Evolutionary conservation across 2,797 vertebrate genomes (phyloP), one percentile per base, ranked within the genome.

Genomic region (Harpagifer antarcticus): DNA sequence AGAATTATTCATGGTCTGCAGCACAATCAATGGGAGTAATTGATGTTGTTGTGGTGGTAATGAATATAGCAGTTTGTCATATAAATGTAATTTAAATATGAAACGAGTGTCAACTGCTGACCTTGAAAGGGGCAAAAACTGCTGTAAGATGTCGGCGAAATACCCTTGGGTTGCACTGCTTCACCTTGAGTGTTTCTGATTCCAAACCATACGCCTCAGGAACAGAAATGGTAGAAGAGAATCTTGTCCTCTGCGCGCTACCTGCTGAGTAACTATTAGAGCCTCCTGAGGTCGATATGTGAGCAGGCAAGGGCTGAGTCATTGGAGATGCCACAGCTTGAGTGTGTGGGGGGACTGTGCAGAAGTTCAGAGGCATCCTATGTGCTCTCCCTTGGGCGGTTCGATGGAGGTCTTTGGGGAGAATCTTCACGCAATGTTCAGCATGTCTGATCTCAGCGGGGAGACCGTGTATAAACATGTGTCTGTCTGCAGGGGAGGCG

Each of bases 391-490:
- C 57, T 45, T 62, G 45, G 79, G 83, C 50, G 55, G 66, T n/a
- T 37, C 71, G 68, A 81, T 62, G 19, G 75, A 86, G 78, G 78
- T 84, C 83, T 82, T 82, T 20, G 72, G 85, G 68, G 82, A 79
- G 74, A 78, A 78, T 81, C 74, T 78, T 65, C 68, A 67, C 45
- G 44, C 73, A 56, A 54, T 42, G 59, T 68, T 78, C 76, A 72
- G 61, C 87, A 54, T 78, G 79, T 91, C 84, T 87, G 69, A 87
- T 88, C 90, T 80, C 90, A 91, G 90, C 87, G 81, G 86, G 91
- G 65, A 55, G 50, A 44, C 63, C 70, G 70, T 88, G 87, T 89
- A 86, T 78, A 74, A 89, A 91, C 88, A 88, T 70, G 79, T 83
- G 83, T 87, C 66, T 81, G 63, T 87, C 91, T 76, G 86, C 84